Evolutionary conservation across 2,888 invertebrate genomes (phyloP).

Genomic region (Drosophila prostipennis): DNA sequence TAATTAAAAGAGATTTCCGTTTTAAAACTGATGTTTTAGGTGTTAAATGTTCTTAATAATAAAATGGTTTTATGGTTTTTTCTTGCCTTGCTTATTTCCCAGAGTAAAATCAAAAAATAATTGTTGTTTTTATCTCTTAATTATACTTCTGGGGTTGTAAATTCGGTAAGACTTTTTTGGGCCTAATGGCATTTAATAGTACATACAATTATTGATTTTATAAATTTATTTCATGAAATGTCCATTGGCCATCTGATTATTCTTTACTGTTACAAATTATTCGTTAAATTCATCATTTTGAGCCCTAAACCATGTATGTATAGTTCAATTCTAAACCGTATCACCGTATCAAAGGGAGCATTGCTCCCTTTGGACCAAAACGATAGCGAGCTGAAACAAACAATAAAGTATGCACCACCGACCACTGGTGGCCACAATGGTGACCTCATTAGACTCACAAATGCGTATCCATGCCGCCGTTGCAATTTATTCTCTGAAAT

Average conservation of each 20-base stretch:
- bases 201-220: neutral
- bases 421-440: conserved; percentile 42
- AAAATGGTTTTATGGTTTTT: neutral
- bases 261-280: neutral
- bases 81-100: neutral
- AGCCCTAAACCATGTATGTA: neutral
- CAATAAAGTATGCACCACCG: conserved; percentile 26
- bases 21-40: neutral
- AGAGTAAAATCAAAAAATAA: neutral
- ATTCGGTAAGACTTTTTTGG: too few species aligned
- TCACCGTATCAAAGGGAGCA: too few species aligned
- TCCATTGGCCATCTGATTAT: neutral
- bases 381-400: conserved; percentile 21
- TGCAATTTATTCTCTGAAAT: conserved; percentile 24
- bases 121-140: neutral
- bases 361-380: conserved; percentile 22
- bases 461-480: neutral
- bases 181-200: too few species aligned
- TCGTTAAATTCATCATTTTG: conserved; percentile 4
- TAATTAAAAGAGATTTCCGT: neutral
- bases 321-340: conserved; percentile 1
- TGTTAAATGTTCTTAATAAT: neutral
- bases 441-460: conserved; percentile 44
- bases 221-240: conserved; percentile 6
- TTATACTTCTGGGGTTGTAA: neutral